These are phyloP conservation scores for Oreamnos americanus DNA, from an alignment of 2,113 vertebrate species.

Conservation along the genomic window DNA sequence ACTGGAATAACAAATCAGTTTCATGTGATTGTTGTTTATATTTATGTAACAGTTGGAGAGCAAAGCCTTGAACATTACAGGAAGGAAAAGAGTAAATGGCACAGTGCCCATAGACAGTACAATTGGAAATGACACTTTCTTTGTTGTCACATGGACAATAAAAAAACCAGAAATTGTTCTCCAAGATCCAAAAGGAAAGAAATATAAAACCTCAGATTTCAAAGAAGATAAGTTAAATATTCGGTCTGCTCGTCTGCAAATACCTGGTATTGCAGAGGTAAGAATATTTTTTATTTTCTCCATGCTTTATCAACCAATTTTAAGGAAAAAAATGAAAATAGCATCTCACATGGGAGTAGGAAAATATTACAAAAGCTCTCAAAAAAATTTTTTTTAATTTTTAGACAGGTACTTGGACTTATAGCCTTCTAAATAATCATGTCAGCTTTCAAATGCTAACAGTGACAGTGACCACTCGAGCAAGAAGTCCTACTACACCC, in stretches of 20 bases:
- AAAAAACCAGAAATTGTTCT: constrained; percentile 61
- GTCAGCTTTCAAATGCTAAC: constrained; percentile 59
- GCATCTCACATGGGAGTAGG: background rate
- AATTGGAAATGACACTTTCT: constrained; percentile 81
- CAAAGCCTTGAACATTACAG: constrained; percentile 8
- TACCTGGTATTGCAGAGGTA: constrained; percentile 81
- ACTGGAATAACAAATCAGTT: background rate
- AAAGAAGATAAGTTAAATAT: background rate
- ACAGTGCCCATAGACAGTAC: constrained; percentile 79
- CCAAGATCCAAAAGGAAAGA: constrained; percentile 74
- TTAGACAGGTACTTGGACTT: constrained; percentile 79
- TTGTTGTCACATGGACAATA: constrained; percentile 74
- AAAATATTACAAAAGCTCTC: background rate
- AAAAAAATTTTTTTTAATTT: background rate
- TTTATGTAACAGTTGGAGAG: constrained; percentile 77
- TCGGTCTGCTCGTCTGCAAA: constrained; percentile 56
- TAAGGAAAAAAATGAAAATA: background rate
- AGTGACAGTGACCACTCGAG: constrained; percentile 74
- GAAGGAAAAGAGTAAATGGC: constrained; percentile 64
- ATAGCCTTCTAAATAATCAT: constrained; percentile 68
- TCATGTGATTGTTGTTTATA: background rate
- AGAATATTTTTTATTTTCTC: background rate
- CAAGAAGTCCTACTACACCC: constrained; percentile 56
- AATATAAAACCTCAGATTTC: constrained; percentile 65
- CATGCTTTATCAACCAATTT: background rate